Conservation (phyloP, 2,797 vertebrate genomes). For the Gymnodraco acuticeps region DNA sequence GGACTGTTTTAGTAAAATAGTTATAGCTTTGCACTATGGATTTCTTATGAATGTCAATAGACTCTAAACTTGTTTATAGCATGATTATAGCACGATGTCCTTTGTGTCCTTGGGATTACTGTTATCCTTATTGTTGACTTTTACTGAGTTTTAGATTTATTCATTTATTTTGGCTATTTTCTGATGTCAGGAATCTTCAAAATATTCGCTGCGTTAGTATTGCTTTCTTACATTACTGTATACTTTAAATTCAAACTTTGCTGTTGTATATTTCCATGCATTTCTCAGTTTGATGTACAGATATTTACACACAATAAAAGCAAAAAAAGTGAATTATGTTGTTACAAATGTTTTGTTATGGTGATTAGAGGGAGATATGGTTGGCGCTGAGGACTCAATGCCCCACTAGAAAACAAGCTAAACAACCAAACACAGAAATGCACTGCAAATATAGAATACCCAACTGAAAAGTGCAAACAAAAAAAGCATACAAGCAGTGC, state of each 20-base stretch:
- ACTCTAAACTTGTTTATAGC: conserved; percentile 46
- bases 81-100: conserved; percentile 42
- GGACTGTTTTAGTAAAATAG: conserved; percentile 45
- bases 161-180: conserved; percentile 31
- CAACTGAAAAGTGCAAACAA: background rate
- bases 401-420: background rate
- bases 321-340: conserved; percentile 2
- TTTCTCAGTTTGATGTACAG: conserved; percentile 62
- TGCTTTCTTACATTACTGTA: conserved; percentile 55
- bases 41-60: conserved; percentile 56
- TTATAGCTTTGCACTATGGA: conserved; percentile 47
- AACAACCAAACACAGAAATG: background rate
- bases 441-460: too few species aligned
- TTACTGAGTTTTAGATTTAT: conserved; percentile 33
- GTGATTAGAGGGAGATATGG: background rate
- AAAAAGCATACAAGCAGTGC: too few species aligned
- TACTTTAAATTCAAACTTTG: conserved; percentile 37
- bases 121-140: conserved; percentile 7
- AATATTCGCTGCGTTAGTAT: background rate
- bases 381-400: background rate
- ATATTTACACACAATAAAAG: conserved; percentile 74
- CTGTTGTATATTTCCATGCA: conserved; percentile 56
- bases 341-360: background rate
- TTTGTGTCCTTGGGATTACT: conserved; percentile 7
- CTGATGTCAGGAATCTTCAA: conserved; percentile 30